These are phyloP conservation scores for Nomada fucata DNA, from an alignment of 2,888 invertebrate genomes.

Conservation along the genomic window DNA sequence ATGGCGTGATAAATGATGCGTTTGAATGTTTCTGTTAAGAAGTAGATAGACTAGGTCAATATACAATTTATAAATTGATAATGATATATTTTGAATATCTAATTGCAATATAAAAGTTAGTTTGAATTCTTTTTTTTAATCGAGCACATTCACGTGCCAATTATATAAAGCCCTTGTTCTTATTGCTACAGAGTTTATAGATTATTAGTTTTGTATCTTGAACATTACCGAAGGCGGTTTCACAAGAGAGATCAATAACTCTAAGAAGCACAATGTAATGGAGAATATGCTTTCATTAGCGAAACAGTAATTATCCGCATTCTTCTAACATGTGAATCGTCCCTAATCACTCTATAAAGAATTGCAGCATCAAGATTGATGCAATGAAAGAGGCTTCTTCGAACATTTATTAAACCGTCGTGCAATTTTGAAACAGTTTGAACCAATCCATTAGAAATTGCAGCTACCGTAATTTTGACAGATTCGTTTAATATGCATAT, in stretches of 20 bases:
- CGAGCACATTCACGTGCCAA: neutral
- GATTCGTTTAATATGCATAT: too few species aligned
- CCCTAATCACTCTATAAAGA: conserved; percentile 7
- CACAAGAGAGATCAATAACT: conserved; percentile 20
- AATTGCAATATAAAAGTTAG: neutral
- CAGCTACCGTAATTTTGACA: too few species aligned
- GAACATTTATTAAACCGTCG: neutral
- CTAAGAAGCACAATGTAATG: conserved; percentile 13
- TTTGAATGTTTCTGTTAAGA: too few species aligned
- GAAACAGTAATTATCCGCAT: conserved; percentile 10
- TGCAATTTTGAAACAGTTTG: neutral
- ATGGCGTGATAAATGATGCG: too few species aligned
- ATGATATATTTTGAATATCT: too few species aligned
- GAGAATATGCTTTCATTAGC: conserved; percentile 12
- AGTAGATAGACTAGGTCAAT: too few species aligned
- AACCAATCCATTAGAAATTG: too few species aligned
- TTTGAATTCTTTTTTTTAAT: neutral
- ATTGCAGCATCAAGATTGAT: neutral
- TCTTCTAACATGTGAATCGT: conserved; percentile 13
- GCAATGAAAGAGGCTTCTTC: neutral
- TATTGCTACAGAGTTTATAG: neutral
- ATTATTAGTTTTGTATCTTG: neutral
- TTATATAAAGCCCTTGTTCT: neutral
- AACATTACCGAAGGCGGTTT: conserved; percentile 8
- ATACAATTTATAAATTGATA: too few species aligned